These are phyloP conservation scores for Psophia crepitans DNA, from an alignment of 2,113 vertebrate genomes.

Conservation along the genomic window DNA sequence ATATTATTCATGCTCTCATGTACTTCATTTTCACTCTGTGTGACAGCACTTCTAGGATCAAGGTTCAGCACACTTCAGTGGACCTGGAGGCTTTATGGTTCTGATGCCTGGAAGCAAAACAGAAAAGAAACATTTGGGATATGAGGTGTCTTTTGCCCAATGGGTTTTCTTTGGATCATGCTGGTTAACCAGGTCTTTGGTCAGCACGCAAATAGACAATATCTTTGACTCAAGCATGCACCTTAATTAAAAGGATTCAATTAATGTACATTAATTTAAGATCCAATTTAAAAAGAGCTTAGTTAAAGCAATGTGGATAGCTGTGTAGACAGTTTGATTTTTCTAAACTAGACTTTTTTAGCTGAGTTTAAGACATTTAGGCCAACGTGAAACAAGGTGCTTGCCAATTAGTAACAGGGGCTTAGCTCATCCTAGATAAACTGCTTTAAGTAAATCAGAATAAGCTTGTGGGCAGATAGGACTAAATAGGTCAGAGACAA, in stretches of 20 bases:
- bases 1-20: conserved; percentile 59
- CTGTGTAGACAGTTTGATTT: conserved; percentile 38
- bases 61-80: conserved; percentile 60
- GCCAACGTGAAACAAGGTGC: conserved; percentile 37
- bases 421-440: conserved; percentile 55
- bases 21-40: conserved; percentile 58
- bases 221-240: neutral
- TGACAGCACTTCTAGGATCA: conserved; percentile 62
- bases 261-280: conserved; percentile 44
- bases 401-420: conserved; percentile 54
- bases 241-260: conserved; percentile 38
- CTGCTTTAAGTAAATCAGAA: conserved; percentile 61
- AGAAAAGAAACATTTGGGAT: conserved; percentile 13
- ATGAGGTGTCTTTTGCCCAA: neutral
- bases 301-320: conserved; percentile 22
- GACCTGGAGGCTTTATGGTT: conserved; percentile 49
- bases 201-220: neutral
- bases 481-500: conserved; percentile 66
- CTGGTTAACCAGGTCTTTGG: neutral
- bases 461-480: conserved; percentile 59
- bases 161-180: neutral
- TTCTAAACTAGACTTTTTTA: conserved; percentile 45
- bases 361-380: conserved; percentile 61
- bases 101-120: conserved; percentile 42
- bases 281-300: conserved; percentile 34